These are phyloP conservation scores for Nowickia ferox DNA, from an alignment of 2,888 invertebrate genomes.

Conservation along the genomic window DNA sequence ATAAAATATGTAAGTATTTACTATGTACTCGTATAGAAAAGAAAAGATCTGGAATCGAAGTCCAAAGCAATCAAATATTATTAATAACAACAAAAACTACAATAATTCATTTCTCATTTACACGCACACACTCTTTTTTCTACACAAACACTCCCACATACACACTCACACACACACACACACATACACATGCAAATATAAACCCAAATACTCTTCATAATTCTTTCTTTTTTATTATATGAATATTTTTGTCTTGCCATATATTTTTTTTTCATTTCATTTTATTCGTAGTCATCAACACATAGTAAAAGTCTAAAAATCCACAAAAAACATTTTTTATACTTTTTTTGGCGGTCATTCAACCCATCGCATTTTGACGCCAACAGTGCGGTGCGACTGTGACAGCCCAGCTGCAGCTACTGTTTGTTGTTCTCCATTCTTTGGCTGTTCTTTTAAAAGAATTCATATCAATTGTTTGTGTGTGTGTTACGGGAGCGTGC, in stretches of 20 bases:
- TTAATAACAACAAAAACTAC: constrained; percentile 17
- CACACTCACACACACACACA: constrained; percentile 17
- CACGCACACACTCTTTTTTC: constrained; percentile 45
- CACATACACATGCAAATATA: constrained; percentile 1
- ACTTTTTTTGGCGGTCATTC: constrained; percentile 82
- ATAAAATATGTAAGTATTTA: neutral
- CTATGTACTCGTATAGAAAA: no score
- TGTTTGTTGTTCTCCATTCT: constrained; percentile 46
- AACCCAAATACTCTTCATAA: constrained; percentile 3
- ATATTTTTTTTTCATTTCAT: neutral
- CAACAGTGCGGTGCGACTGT: constrained; percentile 48
- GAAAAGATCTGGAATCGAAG: constrained; percentile 51
- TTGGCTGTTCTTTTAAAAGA: constrained; percentile 26
- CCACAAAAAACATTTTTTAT: constrained; percentile 73
- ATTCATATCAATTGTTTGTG: constrained; percentile 53
- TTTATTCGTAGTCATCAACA: constrained; percentile 52
- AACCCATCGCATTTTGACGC: constrained; percentile 74
- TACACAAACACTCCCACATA: constrained; percentile 1
- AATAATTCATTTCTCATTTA: constrained; percentile 38
- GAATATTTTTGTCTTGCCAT: constrained; percentile 18
- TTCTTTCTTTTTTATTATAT: constrained; percentile 16
- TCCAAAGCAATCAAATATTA: constrained; percentile 57
- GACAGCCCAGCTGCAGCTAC: constrained; percentile 29
- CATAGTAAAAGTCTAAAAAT: constrained; percentile 82
- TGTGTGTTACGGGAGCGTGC: constrained; percentile 6